Conservation (phyloP, 1,140 invertebrate genomes). For the Drosophila albomicans region DNA sequence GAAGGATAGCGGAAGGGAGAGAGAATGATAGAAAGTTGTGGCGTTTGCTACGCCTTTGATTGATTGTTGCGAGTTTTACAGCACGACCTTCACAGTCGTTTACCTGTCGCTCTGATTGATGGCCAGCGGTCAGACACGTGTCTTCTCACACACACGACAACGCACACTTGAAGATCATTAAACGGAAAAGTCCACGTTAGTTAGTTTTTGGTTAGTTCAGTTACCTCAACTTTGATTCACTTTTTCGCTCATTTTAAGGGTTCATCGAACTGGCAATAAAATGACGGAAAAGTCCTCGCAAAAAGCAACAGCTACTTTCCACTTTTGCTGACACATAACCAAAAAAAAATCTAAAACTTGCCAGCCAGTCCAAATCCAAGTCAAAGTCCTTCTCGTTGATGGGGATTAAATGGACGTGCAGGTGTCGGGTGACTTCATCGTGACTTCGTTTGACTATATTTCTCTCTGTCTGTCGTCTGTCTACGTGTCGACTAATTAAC, state of each 20-base stretch:
- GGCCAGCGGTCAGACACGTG: conserved; percentile 60
- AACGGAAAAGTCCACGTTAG: conserved; percentile 11
- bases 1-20: not conserved
- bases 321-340: conserved; percentile 24
- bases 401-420: not conserved
- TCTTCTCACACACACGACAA: not conserved
- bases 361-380: not conserved
- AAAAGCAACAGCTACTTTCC: conserved; percentile 17
- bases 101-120: conserved; percentile 70
- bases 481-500: conserved; percentile 58
- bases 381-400: not conserved
- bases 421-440: conserved; percentile 15
- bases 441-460: conserved; percentile 25
- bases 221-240: conserved; percentile 19
- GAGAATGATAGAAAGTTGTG: not conserved
- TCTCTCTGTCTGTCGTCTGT: no score
- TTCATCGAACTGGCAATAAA: conserved; percentile 71
- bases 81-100: conserved; percentile 54
- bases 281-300: conserved; percentile 17
- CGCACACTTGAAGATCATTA: conserved; percentile 62
- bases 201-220: conserved; percentile 15
- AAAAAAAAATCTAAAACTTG: conserved; percentile 30
- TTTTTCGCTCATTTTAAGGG: conserved; percentile 32
- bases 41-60: conserved; percentile 50
- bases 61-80: conserved; percentile 52